Conservation (phyloP, 2,888 invertebrate species). For the Mythimna albipuncta region DNA sequence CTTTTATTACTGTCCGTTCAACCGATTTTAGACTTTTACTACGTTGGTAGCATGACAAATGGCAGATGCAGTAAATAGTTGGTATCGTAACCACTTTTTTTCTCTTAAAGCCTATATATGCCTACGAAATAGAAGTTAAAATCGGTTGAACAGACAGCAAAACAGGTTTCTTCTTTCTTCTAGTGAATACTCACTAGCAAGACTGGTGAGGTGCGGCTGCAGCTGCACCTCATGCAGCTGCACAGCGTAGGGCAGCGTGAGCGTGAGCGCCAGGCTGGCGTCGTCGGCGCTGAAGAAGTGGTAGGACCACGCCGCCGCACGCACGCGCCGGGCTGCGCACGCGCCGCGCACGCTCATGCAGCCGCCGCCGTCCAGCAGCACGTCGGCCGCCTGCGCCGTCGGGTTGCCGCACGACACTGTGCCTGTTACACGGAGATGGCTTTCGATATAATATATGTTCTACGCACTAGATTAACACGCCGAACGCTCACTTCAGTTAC, state of each 20-base stretch:
- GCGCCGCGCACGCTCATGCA: constrained; percentile 91
- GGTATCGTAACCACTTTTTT: no score
- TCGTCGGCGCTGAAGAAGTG: constrained; percentile 97
- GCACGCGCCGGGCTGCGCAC: constrained; percentile 94
- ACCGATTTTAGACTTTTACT: no score
- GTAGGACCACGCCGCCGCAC: constrained; percentile 98
- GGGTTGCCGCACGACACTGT: constrained; percentile 95
- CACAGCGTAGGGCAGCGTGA: constrained; percentile 97
- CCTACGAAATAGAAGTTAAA: no score
- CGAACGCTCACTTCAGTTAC: no score
- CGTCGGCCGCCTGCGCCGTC: constrained; percentile 97
- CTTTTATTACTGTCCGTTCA: no score
- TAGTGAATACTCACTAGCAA: constrained; percentile 91
- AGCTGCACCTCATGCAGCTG: constrained; percentile 96
- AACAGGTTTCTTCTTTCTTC: no score
- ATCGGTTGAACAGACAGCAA: no score
- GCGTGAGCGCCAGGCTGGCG: constrained; percentile 96
- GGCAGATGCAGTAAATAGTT: no score
- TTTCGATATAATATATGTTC: no score
- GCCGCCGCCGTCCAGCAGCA: constrained; percentile 93
- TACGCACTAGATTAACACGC: no score
- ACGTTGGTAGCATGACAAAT: no score
- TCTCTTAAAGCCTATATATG: no score
- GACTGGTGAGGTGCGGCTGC: constrained; percentile 95
- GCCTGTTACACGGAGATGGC: constrained; percentile 75